Percentiles rank a stretch among this genome's conserved stretches.
These are phyloP conservation scores for Colius striatus DNA, from an alignment of 2,113 vertebrate genomes.

Conservation along the genomic window DNA sequence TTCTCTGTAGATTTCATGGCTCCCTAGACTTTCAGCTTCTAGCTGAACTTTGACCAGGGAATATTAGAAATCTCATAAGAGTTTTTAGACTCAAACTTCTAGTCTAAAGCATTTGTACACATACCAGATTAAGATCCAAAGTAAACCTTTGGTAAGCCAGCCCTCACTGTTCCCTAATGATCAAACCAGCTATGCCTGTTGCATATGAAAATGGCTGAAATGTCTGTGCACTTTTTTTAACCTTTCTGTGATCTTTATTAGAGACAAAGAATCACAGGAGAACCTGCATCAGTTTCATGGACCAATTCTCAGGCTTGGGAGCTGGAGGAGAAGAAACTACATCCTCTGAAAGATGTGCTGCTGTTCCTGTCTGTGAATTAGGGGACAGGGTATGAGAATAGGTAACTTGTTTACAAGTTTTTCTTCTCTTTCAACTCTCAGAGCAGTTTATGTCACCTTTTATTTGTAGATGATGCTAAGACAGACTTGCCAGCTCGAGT, in stretches of 20 bases:
- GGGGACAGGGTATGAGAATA: slow-evolving; percentile 7
- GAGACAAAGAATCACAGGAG: background rate
- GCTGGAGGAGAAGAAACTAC: background rate
- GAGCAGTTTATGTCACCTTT: slow-evolving; percentile 51
- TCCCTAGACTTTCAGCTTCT: background rate
- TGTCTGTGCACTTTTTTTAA: background rate
- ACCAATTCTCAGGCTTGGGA: background rate
- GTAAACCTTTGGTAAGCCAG: background rate
- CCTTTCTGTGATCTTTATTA: background rate
- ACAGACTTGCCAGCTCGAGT: slow-evolving; percentile 12
- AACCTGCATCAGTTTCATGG: background rate
- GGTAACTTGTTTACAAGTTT: slow-evolving; percentile 59
- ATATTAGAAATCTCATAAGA: background rate
- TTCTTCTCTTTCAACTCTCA: slow-evolving; percentile 50
- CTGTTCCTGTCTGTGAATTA: background rate
- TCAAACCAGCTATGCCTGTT: background rate
- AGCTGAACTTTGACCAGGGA: background rate
- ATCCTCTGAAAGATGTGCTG: background rate
- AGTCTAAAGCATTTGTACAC: background rate
- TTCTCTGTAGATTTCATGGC: background rate
- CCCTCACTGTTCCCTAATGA: background rate
- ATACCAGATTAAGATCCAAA: background rate
- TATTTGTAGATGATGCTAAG: background rate
- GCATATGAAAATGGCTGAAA: background rate
- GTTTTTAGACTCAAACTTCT: background rate